Evolutionary conservation across 2,888 invertebrate species (phyloP), one percentile per base, ranked within the genome.

Genomic region (Saturnia pavonia): DNA sequence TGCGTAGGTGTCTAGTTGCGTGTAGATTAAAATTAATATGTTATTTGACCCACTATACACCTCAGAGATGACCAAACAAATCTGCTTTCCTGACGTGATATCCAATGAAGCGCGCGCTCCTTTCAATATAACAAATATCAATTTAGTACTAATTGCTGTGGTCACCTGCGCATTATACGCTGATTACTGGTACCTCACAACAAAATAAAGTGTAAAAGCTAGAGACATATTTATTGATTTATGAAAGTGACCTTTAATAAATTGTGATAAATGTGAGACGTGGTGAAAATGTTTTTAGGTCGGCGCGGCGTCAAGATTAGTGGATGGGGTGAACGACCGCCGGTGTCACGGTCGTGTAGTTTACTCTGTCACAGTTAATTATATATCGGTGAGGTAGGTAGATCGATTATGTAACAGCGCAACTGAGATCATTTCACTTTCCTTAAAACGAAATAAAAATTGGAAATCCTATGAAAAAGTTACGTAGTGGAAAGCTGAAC

Each of bases 291-390:
- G 74, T 85, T 87, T 85, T 82, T 87, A 84, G 88, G 88, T 86
- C 85, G 83, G 78, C 82, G 76, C 85, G 83, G 78, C 82, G 76
- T 82, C 86, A 88, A 88, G 86, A 89, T 85, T 87, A 85, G 83
- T 86, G 77, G 83, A 86, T 81, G 85, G 80, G 91, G 87, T 92
- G 84, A 91, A 90, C 80, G 91, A 83, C 89, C 92, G 79, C 73
- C 79, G 85, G 85, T 92, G 92, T 92, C 92, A 92, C 82, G 91
- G 90, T 84, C 91, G 84, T 54, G 72, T 66, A 67, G 70, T 70
- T 70, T 68, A 68, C 68, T 60, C 43, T 60, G 68, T 69, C 63
- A 69, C 68, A 67, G 69, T 67, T 65, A 70, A 51, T 70, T 67
- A 12, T 69, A 45, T 70, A 69, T 73, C 70, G 72, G 71, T 70